Evolutionary conservation across 2,888 invertebrate genomes (phyloP), one percentile per base, ranked within the genome.

Genomic region (Actias luna): DNA sequence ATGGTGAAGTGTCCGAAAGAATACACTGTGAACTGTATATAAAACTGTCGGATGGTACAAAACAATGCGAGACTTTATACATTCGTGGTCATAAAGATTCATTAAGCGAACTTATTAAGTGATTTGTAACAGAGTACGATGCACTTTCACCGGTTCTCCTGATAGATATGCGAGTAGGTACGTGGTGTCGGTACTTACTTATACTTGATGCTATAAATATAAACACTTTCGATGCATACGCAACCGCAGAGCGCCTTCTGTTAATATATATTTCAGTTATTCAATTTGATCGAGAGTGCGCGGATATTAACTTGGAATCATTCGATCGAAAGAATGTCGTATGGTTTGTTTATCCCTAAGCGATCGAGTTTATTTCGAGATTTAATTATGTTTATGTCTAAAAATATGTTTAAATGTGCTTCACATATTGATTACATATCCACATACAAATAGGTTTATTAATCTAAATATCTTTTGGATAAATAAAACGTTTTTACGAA

Each of bases 61-160:
- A n/a, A n/a, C n/a, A n/a, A n/a, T n/a, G n/a, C n/a, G n/a, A n/a
- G n/a, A n/a, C n/a, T n/a, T 42, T 42, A 42, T 22, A 12, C 22
- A 2, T 8, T 29, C 16, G 29, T 29, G 55, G 55, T 27, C 27
- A 55, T 29, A 16, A 55, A 55, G 29, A 55, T 55, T 29, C 55
- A 55, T 55, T 55, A 14, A 16, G 55, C 55, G 55, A 29, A 55
- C 55, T 29, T n/a, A n/a, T n/a, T n/a, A 29, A 29, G 29, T 29
- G 4, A 29, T 50, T 50, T 29, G 55, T 55, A 55, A 18, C 29
- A 7, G 46, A 50, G 46, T 29, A 55, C 55, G 29, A 18, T 67
- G 62, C 66, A 78, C 80, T 80, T 80, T 80, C 79, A 55, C 78
- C 66, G 61, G 58, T 66, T 63, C 69, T 64, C 65, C 62, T 66